Percentiles rank a stretch among this genome's conserved stretches.
These are phyloP conservation scores for Lagenorhynchus albirostris DNA, from an alignment of 2,113 vertebrate species.

Conservation along the genomic window DNA sequence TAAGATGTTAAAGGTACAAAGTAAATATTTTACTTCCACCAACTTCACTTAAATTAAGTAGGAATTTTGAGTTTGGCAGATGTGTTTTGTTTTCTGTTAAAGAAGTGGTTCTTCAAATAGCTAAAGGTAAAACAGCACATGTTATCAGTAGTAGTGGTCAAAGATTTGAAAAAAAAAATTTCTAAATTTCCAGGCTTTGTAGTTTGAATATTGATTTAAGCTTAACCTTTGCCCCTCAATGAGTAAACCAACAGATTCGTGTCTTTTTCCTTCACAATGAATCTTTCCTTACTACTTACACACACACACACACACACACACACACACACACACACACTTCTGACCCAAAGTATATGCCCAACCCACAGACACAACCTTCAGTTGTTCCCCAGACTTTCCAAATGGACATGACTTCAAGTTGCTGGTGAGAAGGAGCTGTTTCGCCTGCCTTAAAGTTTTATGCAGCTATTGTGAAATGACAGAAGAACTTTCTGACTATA, in stretches of 20 bases:
- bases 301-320: too few relatives aligned
- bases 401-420: not conserved
- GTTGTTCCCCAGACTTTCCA: not conserved
- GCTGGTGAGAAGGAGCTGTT: not conserved
- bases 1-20: not conserved
- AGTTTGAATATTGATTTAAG: not conserved
- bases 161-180: not conserved
- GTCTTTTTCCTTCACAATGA: not conserved
- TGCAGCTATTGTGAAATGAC: not conserved
- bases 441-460: not conserved
- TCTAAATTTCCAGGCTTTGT: not conserved
- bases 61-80: not conserved
- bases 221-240: not conserved
- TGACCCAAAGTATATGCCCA: not conserved
- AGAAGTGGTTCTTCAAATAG: not conserved
- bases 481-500: not conserved
- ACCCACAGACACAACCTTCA: not conserved
- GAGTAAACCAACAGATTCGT: not conserved
- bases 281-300: not conserved
- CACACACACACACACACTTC: not conserved
- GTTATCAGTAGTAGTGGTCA: not conserved
- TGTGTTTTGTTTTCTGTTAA: not conserved
- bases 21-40: not conserved
- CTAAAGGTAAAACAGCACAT: not conserved
- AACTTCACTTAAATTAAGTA: not conserved